Base-by-base conservation (phyloP, 2,113 vertebrate genomes). In the Pachyramphus minor region DNA sequence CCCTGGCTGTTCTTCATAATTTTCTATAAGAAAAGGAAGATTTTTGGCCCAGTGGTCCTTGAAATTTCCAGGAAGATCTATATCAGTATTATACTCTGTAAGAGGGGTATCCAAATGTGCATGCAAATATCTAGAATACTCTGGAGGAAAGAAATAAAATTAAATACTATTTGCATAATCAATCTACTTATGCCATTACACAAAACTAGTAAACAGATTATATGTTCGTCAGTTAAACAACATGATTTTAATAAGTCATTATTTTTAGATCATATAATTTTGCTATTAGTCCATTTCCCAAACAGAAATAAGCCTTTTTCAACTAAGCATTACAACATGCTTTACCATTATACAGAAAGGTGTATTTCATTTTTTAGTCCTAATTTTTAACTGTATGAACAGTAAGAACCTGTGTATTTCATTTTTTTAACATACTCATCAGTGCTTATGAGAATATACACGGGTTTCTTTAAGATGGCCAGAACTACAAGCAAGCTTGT, bases 31-130 rank as follows among this genome's bases (percentile, higher is more conserved):
- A 94, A 99, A 99, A 63, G 99, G 99, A 66, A 99, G 98, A 89
- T 98, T 99, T 95, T 99, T 99, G 53, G 99, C 99, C 99, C 99
- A 99, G 96, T 99, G 99, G 88, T 99, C 99, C 95, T 99, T 99
- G 92, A 99, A 99, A 97, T 98, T 99, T 72, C 99, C 99, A 4
- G 99, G 99, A 87, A 99, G 98, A 94, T 99, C 99, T 88, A 79
- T 86, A 86, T 99, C 99, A 80, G 99, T 97, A 66, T 98, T 99
- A 93, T 99, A 99, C 56, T 99, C 99, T 6, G 98, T 98, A 30
- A 99, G 99, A 4, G 99, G 98, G 12, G 98, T 98, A 92, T 99
- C 99, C 21, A 99, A 98, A 96, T 99, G 99, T 3, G 99, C 99
- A 68, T 99, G 99, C 85, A 99, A 97, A 93, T 99, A 99, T 4